A percentile compares a stretch with the other conserved stretches of the same genome.
These are phyloP conservation scores for Anas bahamensis DNA, from an alignment of 2,797 vertebrate species.

Conservation along the genomic window DNA sequence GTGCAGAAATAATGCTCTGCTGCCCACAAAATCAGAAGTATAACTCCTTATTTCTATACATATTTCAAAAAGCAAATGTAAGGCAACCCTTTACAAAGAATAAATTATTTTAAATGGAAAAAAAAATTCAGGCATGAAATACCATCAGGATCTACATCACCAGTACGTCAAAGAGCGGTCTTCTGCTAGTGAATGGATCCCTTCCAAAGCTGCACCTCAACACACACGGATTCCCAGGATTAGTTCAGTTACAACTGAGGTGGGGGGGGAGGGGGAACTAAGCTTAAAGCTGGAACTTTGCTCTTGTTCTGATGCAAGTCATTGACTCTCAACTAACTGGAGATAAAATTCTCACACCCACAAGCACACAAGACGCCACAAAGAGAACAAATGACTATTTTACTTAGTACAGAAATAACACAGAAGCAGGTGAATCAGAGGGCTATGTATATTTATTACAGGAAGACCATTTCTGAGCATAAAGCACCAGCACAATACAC, in stretches of 20 bases:
- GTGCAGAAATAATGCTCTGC: background rate
- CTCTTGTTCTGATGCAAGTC: background rate
- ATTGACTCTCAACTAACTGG: background rate
- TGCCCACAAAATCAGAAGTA: background rate
- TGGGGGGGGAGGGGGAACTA: background rate
- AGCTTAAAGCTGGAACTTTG: background rate
- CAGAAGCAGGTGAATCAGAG: background rate
- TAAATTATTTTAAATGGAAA: background rate
- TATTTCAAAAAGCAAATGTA: background rate
- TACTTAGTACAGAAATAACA: background rate
- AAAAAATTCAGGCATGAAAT: background rate
- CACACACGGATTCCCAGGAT: background rate
- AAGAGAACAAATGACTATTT: background rate
- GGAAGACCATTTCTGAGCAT: background rate
- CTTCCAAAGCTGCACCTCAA: background rate
- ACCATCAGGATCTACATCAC: background rate
- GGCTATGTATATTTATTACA: background rate
- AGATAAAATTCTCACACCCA: background rate
- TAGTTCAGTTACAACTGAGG: background rate
- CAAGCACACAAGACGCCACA: background rate
- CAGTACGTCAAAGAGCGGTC: background rate
- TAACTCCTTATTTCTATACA: background rate
- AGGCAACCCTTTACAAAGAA: background rate
- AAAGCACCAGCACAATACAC: background rate
- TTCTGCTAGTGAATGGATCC: background rate